Evolutionary conservation across 2,113 vertebrate species (phyloP), one percentile per base, ranked within the genome.

Genomic region (Istiophorus platypterus): DNA sequence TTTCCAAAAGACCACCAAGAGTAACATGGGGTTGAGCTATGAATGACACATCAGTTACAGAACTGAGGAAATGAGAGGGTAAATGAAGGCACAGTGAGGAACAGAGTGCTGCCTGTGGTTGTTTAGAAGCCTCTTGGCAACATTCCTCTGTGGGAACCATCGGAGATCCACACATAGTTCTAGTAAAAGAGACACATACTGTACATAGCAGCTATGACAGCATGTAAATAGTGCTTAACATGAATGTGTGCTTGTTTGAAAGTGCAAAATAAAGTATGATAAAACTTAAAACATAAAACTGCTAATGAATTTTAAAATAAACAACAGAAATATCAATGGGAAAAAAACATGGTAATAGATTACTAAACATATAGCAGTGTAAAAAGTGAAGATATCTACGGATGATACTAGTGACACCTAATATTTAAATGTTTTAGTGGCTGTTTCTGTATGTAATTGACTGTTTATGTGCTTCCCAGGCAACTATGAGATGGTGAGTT

Each of bases 401-500:
- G 2, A 58, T 57, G 22, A 5, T 57, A 39, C 24, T 18, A 34
- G 8, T 45, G 24, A 56, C 47, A 1, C 9, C 17, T 39, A 18
- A 29, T 68, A 57, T 66, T 20, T 39, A n/a, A n/a, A 51, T 70
- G 34, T 81, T 49, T 41, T 0, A 24, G 15, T 20, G 61, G 39
- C 9, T 52, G 7, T 34, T 12, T 84, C 20, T 67, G 12, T 29
- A 5, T 54, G 15, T 81, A 51, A 80, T 1, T 62, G 9, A 47
- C 10, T 52, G 10, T 65, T 69, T 18, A 15, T 87, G 39, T 82
- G 14, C 20, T 31, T 77, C 56, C 7, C 65, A 99, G 98, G 98
- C 31, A 99, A 99, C 94, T 99, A 99, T 0, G 98, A 99, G 92
- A 90, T 99, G 96, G 98, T 99, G 74, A 99, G 96, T 87, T 82